Base-by-base conservation (phyloP, 2,888 invertebrate species). In the Chymomyza procnemis region DNA sequence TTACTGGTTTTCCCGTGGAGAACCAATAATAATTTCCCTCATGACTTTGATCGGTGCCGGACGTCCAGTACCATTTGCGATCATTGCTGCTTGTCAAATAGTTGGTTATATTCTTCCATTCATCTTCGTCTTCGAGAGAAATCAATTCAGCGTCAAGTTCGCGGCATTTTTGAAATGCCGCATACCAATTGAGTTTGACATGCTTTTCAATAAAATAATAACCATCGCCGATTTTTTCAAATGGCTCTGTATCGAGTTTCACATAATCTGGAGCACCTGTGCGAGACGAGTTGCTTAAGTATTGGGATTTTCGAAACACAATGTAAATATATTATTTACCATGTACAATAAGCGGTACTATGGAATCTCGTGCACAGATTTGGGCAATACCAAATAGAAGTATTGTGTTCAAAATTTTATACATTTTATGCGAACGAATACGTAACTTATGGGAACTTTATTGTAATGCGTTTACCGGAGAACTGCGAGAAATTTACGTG, bases 41-140 rank as follows among this genome's bases (percentile, higher is more conserved):
- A 19, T 50, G 50, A 16, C 50, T 50, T n/a, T 48, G 26, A 50
- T 61, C 60, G 14, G 47, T 61, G 50, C 30, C 60, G 5, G 60
- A 48, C 4, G 30, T 61, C 60, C 60, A 60, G 22, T 61, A 61
- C 19, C 46, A 41, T 19, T 8, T 21, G 16, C 46, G 34, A 41
- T 59, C 47, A 59, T 41, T 18, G n/a, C 3, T 19, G 16, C 1
- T 59, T 8, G 6, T 34, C n/a, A 57, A 8, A 50, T 50, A 19
- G 9, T 16, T 19, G n/a, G 14, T 41, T 21, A 59, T 59, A 47
- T 59, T 12, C 21, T 14, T 19, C n/a, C 19, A 59, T 16, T 41
- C n/a, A 6, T 4, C 18, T 18, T 58, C 41, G 34, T 2, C 18
- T 57, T 57, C 57, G 30, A 18, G 5, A 8, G 34, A 21, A 18